A percentile compares a stretch with the other conserved stretches of the same genome.
These are phyloP conservation scores for Habroteleia sp. DNA, from an alignment of 2,888 invertebrate genomes.

Conservation along the genomic window DNA sequence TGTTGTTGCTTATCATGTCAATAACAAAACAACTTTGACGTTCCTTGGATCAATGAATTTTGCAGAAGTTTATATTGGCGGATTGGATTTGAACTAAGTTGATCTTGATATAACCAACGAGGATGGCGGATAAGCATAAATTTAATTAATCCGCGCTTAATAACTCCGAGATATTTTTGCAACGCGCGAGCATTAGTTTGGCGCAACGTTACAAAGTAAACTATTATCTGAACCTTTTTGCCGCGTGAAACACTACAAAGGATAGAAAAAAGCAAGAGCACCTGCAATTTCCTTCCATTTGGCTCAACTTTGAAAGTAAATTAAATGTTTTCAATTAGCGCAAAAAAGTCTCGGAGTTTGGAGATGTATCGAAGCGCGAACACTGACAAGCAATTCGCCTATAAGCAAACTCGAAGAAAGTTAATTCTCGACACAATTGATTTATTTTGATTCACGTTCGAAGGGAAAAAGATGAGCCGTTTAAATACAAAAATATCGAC, in stretches of 20 bases:
- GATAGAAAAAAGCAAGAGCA: too few relatives aligned
- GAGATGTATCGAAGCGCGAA: background rate
- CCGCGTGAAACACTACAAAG: too few relatives aligned
- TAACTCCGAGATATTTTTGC: too few relatives aligned
- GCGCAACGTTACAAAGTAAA: too few relatives aligned
- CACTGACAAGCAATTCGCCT: constrained; percentile 4
- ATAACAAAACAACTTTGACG: constrained; percentile 13
- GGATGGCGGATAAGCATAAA: background rate
- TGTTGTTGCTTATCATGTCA: constrained; percentile 5
- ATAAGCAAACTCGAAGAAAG: constrained; percentile 16
- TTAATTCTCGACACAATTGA: constrained; percentile 29
- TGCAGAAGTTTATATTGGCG: background rate
- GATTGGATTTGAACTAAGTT: constrained; percentile 7
- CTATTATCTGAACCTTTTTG: too few relatives aligned
- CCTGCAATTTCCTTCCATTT: too few relatives aligned
- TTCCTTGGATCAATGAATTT: constrained; percentile 18
- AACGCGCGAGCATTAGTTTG: too few relatives aligned
- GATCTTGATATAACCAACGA: constrained; percentile 2
- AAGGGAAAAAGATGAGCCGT: background rate
- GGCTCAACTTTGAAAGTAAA: constrained; percentile 10
- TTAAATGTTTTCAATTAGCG: constrained; percentile 9
- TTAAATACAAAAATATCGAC: constrained; percentile 14
- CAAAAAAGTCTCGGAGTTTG: background rate
- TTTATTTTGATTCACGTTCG: constrained; percentile 1
- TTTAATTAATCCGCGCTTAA: background rate